phyloP scores from a whole-genome alignment of 1,140 invertebrate genomes.

The Neelides sp. region DNA sequence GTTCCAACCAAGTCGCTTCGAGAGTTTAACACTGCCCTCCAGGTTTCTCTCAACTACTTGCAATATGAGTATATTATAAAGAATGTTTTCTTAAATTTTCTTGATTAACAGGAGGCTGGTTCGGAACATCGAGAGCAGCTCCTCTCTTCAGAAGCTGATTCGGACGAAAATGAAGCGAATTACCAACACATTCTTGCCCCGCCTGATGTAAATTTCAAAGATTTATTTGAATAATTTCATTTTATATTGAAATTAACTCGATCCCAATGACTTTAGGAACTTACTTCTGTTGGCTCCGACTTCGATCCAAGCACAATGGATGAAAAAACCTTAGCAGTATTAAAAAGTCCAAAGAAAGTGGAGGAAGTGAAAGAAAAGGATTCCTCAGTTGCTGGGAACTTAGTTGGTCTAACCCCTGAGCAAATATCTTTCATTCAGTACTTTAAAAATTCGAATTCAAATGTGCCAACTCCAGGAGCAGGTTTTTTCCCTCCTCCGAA shows the following conservation, averaged over 20 bases:
- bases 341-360: slow-evolving; percentile 34
- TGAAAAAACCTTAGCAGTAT: slow-evolving; percentile 30
- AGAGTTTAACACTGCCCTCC: slow-evolving; percentile 61
- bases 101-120: slow-evolving; percentile 61
- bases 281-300: slow-evolving; percentile 51
- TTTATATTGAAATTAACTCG: background rate
- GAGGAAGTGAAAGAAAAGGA: slow-evolving; percentile 18
- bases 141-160: slow-evolving; percentile 66
- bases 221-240: slow-evolving; percentile 7
- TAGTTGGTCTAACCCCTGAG: slow-evolving; percentile 45
- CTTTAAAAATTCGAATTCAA: slow-evolving; percentile 39
- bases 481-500: background rate
- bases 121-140: slow-evolving; percentile 45
- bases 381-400: slow-evolving; percentile 35
- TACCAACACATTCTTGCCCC: slow-evolving; percentile 50
- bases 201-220: slow-evolving; percentile 30
- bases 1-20: slow-evolving; percentile 73
- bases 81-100: background rate
- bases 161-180: slow-evolving; percentile 62
- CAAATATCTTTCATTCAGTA: slow-evolving; percentile 43
- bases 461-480: slow-evolving; percentile 36
- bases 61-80: too few species aligned
- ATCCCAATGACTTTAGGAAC: slow-evolving; percentile 36
- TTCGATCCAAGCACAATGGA: slow-evolving; percentile 57
- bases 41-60: slow-evolving; percentile 23